Evolutionary conservation across 1,140 invertebrate genomes (phyloP), one percentile per base, ranked within the genome.

Genomic region (Pogonomyrmex californicus): DNA sequence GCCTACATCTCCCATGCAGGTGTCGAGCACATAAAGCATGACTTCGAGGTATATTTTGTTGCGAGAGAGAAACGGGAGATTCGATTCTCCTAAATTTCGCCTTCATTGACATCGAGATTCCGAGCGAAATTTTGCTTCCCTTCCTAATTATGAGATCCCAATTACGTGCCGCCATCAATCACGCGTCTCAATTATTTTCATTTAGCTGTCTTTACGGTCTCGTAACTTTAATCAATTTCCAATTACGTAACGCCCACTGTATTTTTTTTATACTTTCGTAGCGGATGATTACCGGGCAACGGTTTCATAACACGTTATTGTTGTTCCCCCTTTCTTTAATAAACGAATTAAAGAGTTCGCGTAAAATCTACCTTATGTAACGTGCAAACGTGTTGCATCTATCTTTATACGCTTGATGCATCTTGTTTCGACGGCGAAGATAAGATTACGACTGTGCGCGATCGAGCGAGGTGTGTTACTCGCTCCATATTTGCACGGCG

Each of bases 1-100:
- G 95, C 95, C 56, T 96, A 95, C 76, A 93, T 96, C 4, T 85
- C 90, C 23, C 93, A 94, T 78, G 92, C 91, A 6, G 95, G 96
- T 6, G 68, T 38, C 30, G 96, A 96, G 83, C 92, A 95, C 58
- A 87, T 77, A 0, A 95, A 95, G 71, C 90, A 92, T 5, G 88
- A 95, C 17, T 96, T 95, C 75, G 95, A 96, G 93, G 96, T 96
- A 91, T 82, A 51, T 14, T 47, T 4, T 4, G 10, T 7, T 17
- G 5, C 56, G 23, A 33, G 9, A 62, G 23, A 33, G 9, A 62
- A 60, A 44, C 23, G n/a, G 36, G 38, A 49, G 17, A 73, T 38
- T 70, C n/a, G 41, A 68, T 68, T 73, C 5, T 41, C 23, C 62
- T 73, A n/a, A 12, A 47, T 7, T 23, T 49, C 10, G 14, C 10